Evolutionary conservation across 1,140 invertebrate species (phyloP), one percentile per base, ranked within the genome.

Genomic region (Drepana arcuata): DNA sequence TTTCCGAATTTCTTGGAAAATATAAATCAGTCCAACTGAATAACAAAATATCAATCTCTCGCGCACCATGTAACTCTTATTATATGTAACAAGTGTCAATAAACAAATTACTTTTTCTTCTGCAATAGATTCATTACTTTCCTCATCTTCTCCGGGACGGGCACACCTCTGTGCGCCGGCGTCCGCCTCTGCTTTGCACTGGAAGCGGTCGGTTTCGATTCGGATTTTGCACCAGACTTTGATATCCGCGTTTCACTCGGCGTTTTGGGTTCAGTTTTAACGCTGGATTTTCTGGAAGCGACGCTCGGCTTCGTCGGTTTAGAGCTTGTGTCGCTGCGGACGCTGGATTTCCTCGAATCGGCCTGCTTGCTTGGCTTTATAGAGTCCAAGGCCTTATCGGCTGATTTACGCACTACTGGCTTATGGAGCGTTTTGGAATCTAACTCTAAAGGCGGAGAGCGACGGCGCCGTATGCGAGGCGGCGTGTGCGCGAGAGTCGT

Each of bases 401-500:
- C 39, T 2, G 43, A 24, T 16, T 49, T 48, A 13, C 31, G 34
- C 1, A 29, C n/a, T 5, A 16, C n/a, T n/a, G 29, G 14, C n/a
- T 35, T 46, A 12, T 26, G 21, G 11, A 18, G 33, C 35, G 43
- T n/a, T 18, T 42, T 35, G 34, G 29, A 13, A 6, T 32, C 21
- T 21, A 18, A 7, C 9, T 51, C 39, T 10, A 64, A 63, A 7
- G 59, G 48, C 0, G 65, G 62, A 4, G 63, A 60, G 4, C 70
- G 63, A 0, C 59, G 58, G 1, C 60, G 55, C 0, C 73, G 68
- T 28, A 67, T 59, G 9, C 73, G 48, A 11, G 82, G 82, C 37
- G 82, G 82, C 7, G 82, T 84, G 62, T 83, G 82, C 29, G 75
- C 74, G 0, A 81, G 55, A 5, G 59, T 54, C 1, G 77, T 72